Conservation (phyloP, 2,113 vertebrate genomes). For the Podarcis cretensis region DNA sequence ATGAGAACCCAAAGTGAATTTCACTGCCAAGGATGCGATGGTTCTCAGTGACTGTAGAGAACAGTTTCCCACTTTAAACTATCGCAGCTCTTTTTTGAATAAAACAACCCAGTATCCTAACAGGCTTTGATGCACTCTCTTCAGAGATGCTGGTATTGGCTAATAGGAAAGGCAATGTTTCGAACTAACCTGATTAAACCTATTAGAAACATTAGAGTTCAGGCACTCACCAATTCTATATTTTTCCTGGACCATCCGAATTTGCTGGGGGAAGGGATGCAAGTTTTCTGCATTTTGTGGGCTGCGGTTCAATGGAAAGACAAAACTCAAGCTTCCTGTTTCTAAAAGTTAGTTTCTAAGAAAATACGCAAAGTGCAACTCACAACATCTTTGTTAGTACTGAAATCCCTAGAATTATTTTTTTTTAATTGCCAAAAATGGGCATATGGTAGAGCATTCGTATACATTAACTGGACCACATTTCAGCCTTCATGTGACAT, state of each 20-base stretch:
- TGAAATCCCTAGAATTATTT: slow-evolving; percentile 25
- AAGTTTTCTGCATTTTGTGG: neutral
- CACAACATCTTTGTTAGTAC: slow-evolving; percentile 48
- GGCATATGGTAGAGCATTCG: slow-evolving; percentile 33
- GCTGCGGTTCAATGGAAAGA: neutral
- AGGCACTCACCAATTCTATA: slow-evolving; percentile 12
- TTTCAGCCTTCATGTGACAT: neutral
- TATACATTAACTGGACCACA: slow-evolving; percentile 41
- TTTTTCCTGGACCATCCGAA: slow-evolving; percentile 39
- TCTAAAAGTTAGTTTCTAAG: neutral
- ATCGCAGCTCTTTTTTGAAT: neutral
- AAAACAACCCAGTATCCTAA: slow-evolving; percentile 14
- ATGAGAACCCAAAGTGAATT: neutral
- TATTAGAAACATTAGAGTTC: slow-evolving; percentile 13
- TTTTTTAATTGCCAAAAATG: slow-evolving; percentile 31
- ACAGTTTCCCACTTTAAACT: neutral
- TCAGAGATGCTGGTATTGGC: slow-evolving; percentile 56
- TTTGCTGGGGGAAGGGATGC: slow-evolving; percentile 24
- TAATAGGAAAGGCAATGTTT: slow-evolving; percentile 49
- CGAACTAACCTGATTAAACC: slow-evolving; percentile 3
- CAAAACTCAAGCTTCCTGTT: neutral
- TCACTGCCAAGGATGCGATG: neutral
- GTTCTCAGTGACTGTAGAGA: slow-evolving; percentile 23
- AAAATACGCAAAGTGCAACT: slow-evolving; percentile 67
- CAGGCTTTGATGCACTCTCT: slow-evolving; percentile 52